These are phyloP conservation scores for Polietes domitor DNA, from an alignment of 2,888 invertebrate species.

Conservation along the genomic window DNA sequence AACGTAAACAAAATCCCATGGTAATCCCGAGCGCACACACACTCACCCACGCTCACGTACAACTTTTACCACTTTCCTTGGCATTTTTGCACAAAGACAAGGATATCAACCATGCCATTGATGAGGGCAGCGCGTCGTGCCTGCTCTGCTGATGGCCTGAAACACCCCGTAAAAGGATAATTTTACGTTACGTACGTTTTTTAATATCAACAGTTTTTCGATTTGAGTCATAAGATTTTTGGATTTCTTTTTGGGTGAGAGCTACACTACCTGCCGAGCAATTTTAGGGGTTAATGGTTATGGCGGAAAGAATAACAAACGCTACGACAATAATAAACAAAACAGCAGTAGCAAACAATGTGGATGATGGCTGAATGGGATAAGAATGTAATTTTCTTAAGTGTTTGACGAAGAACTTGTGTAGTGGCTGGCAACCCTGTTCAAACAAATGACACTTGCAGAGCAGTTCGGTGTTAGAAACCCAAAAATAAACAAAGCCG, in stretches of 20 bases:
- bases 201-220: slow-evolving; percentile 50
- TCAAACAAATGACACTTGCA: slow-evolving; percentile 19
- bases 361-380: too few species aligned
- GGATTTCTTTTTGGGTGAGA: neutral
- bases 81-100: slow-evolving; percentile 28
- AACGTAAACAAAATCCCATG: slow-evolving; percentile 31
- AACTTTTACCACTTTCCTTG: neutral
- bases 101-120: slow-evolving; percentile 20
- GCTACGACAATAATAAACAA: slow-evolving; percentile 13
- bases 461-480: neutral
- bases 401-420: slow-evolving; percentile 9
- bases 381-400: slow-evolving; percentile 34
- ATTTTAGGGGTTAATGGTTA: slow-evolving; percentile 49
- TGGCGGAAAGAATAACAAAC: slow-evolving; percentile 20
- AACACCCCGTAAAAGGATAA: slow-evolving; percentile 45
- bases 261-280: slow-evolving; percentile 40
- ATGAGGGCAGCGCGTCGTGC: slow-evolving; percentile 3
- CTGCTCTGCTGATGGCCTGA: neutral
- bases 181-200: neutral
- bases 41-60: neutral
- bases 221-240: slow-evolving; percentile 25
- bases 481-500: neutral
- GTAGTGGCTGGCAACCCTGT: neutral
- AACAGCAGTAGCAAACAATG: slow-evolving; percentile 7
- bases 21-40: slow-evolving; percentile 27